These are phyloP conservation scores for Serrognathus titanus DNA, from an alignment of 2,888 invertebrate genomes.

Conservation along the genomic window DNA sequence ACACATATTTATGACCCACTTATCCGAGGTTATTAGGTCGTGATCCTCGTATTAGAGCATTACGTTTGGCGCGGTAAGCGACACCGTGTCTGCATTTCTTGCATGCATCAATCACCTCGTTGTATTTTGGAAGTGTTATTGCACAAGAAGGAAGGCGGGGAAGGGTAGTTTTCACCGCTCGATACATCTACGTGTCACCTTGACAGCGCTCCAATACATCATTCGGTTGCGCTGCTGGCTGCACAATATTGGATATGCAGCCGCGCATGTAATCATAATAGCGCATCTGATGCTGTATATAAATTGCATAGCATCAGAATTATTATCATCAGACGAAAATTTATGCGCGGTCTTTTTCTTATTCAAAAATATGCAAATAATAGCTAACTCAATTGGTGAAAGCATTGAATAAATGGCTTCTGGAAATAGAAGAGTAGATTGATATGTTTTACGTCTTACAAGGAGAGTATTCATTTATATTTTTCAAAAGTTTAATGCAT, in stretches of 20 bases:
- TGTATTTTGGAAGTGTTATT: slow-evolving; percentile 2
- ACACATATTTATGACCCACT: no score
- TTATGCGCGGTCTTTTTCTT: background rate
- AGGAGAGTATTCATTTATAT: no score
- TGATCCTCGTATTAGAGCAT: no score
- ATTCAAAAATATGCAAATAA: background rate
- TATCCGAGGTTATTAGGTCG: no score
- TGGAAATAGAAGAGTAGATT: no score
- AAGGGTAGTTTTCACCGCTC: slow-evolving; percentile 22
- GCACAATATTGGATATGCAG: slow-evolving; percentile 22
- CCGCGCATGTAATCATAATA: slow-evolving; percentile 16
- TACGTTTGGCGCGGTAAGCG: background rate
- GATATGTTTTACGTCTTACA: no score
- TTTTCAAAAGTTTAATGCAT: no score
- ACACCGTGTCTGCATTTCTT: slow-evolving; percentile 6
- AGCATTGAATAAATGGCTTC: no score
- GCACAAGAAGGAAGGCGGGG: slow-evolving; percentile 3
- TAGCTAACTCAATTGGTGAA: background rate
- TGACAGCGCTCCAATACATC: slow-evolving; percentile 41
- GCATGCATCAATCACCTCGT: slow-evolving; percentile 10
- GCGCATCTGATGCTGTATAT: slow-evolving; percentile 10
- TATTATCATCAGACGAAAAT: background rate
- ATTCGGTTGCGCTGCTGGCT: slow-evolving; percentile 25
- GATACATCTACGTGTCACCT: slow-evolving; percentile 41
- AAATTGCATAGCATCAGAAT: background rate